Conservation (phyloP, 2,888 invertebrate species). For the Caenorhabditis drosophilae region DNA sequence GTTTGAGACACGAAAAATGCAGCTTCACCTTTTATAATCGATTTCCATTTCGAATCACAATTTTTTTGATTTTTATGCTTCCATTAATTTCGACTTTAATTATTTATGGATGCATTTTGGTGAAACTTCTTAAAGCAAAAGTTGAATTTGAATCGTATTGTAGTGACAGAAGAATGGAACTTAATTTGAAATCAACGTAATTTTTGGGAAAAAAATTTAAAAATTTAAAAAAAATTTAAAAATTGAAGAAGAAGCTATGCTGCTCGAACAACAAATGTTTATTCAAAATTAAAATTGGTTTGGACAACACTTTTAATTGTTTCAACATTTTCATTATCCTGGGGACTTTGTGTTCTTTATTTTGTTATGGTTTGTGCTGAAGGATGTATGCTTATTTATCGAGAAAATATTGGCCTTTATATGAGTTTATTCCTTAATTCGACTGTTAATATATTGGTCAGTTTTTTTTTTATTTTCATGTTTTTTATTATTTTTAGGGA, state of each 20-base stretch:
- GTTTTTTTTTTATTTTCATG: conserved; percentile 13
- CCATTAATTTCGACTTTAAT: conserved; percentile 60
- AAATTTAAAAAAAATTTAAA: conserved; percentile 1
- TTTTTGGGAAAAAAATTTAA: too few relatives aligned
- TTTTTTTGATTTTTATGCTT: conserved; percentile 63
- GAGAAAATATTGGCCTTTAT: conserved; percentile 50
- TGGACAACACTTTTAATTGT: conserved; percentile 66
- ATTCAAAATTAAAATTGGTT: conserved; percentile 60
- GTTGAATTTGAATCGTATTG: conserved; percentile 55
- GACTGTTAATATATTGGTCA: conserved; percentile 60
- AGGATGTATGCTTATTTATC: conserved; percentile 59
- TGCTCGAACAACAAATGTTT: conserved; percentile 40
- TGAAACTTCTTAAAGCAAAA: conserved; percentile 61
- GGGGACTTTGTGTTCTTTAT: conserved; percentile 65
- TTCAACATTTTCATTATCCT: conserved; percentile 61
- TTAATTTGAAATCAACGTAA: not conserved
- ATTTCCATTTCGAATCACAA: conserved; percentile 60
- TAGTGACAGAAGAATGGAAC: conserved; percentile 23
- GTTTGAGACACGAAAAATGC: conserved; percentile 55
- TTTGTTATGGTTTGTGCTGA: conserved; percentile 63
- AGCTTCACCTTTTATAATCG: conserved; percentile 58
- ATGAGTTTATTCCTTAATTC: conserved; percentile 56
- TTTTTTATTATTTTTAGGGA: not conserved
- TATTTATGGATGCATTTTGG: conserved; percentile 55
- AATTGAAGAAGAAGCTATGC: conserved; percentile 19